phyloP scores from a whole-genome alignment of 2,888 invertebrate genomes.

The Lepeophtheirus nordmannii region DNA sequence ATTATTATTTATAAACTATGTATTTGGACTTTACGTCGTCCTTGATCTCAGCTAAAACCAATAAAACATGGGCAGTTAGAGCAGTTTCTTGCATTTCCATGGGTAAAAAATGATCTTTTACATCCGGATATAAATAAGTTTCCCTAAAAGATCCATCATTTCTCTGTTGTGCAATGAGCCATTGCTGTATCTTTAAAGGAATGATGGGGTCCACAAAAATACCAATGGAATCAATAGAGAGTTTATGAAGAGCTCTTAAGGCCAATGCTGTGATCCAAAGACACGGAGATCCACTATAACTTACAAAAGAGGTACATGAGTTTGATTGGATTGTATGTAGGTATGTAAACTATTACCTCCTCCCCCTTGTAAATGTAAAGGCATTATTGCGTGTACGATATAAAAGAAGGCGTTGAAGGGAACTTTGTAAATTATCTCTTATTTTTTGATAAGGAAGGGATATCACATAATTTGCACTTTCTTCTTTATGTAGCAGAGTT shows the following conservation, averaged over 20 bases:
- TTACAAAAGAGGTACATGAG: too few species aligned
- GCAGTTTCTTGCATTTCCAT: slow-evolving; percentile 16
- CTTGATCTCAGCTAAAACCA: not conserved
- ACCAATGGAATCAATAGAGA: not conserved
- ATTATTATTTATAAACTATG: not conserved
- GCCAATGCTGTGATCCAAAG: slow-evolving; percentile 7
- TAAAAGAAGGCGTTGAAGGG: too few species aligned
- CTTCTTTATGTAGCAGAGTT: too few species aligned
- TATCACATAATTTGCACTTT: not conserved
- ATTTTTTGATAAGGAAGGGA: not conserved
- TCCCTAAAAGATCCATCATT: slow-evolving; percentile 15
- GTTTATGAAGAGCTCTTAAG: not conserved
- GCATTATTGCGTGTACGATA: too few species aligned
- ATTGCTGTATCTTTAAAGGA: not conserved
- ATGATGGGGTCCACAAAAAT: not conserved
- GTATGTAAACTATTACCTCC: too few species aligned
- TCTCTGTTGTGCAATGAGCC: slow-evolving; percentile 3
- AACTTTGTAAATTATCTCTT: too few species aligned
- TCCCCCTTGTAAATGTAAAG: too few species aligned
- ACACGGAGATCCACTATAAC: not conserved
- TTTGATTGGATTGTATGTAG: too few species aligned
- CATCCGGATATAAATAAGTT: not conserved
- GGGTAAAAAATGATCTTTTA: not conserved
- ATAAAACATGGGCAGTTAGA: slow-evolving; percentile 15
- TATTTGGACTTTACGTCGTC: not conserved